phyloP scores from a whole-genome alignment of 2,113 vertebrate genomes.

The Irena cyanogastra region DNA sequence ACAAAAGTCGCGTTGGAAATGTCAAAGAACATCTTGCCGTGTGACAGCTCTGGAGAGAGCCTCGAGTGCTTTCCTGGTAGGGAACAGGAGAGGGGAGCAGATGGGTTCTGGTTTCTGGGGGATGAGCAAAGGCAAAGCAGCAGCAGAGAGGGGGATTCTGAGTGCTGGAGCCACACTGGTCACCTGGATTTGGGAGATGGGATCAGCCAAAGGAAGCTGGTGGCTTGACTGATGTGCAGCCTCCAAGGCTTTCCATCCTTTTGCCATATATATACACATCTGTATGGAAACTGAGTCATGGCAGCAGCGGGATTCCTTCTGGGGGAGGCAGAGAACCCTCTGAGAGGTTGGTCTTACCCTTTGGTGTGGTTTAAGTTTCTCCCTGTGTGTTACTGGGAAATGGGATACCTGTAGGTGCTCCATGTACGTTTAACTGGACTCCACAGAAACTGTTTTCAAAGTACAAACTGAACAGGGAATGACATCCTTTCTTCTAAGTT shows the following conservation, averaged over 20 bases:
- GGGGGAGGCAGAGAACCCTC: background rate
- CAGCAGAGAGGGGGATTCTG: background rate
- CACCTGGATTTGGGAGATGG: background rate
- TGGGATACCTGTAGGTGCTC: background rate
- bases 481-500: background rate
- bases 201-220: background rate
- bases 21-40: conserved; percentile 66
- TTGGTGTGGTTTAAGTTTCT: background rate
- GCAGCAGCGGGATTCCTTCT: background rate
- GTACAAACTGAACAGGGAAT: background rate
- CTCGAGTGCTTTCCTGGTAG: background rate
- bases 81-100: conserved; percentile 21
- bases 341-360: background rate
- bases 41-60: conserved; percentile 7
- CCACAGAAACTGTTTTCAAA: background rate
- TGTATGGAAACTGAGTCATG: background rate
- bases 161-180: accelerated
- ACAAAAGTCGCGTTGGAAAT: conserved; percentile 68
- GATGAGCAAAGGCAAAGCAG: background rate
- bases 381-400: background rate
- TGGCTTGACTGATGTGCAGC: accelerated
- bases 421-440: background rate
- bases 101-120: background rate
- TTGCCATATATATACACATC: background rate
- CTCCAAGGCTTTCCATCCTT: background rate